Percentiles rank a stretch among this genome's conserved stretches.
These are phyloP conservation scores for Lytechinus variegatus DNA, from an alignment of 35 echinoderm and acorn worm species.

Conservation along the genomic window DNA sequence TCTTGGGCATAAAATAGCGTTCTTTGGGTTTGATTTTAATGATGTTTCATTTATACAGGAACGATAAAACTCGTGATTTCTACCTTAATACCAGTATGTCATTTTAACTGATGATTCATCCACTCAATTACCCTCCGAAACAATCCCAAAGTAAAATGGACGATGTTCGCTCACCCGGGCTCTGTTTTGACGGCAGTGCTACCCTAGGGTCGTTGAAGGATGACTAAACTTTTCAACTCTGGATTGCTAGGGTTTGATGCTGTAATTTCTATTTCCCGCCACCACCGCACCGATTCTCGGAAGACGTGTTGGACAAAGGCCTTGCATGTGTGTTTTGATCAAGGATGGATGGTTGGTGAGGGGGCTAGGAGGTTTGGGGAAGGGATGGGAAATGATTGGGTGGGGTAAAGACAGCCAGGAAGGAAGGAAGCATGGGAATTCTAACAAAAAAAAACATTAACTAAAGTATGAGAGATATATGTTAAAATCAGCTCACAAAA, in stretches of 20 bases:
- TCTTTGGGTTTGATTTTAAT: neutral
- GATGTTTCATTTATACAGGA: neutral
- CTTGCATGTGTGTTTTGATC: neutral
- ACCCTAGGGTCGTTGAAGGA: neutral
- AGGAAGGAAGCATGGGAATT: neutral
- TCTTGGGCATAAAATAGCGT: too few relatives aligned
- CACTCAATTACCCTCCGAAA: neutral
- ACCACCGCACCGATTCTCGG: neutral
- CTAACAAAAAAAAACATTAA: too few relatives aligned
- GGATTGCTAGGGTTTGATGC: neutral
- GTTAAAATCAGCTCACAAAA: too few relatives aligned
- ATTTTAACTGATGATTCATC: neutral
- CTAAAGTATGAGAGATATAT: too few relatives aligned
- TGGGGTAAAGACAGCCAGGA: neutral
- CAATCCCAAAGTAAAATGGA: neutral
- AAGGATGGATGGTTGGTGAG: neutral
- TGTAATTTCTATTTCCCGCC: neutral
- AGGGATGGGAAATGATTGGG: too few relatives aligned
- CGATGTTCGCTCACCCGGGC: neutral
- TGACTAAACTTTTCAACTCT: conserved; percentile 13
- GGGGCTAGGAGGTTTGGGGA: neutral
- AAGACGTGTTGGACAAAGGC: neutral
- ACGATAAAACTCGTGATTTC: neutral
- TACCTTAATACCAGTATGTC: neutral
- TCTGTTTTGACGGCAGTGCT: neutral